Evolutionary conservation across 2,797 vertebrate genomes (phyloP).

Genomic region (Aulostomus chinensis): DNA sequence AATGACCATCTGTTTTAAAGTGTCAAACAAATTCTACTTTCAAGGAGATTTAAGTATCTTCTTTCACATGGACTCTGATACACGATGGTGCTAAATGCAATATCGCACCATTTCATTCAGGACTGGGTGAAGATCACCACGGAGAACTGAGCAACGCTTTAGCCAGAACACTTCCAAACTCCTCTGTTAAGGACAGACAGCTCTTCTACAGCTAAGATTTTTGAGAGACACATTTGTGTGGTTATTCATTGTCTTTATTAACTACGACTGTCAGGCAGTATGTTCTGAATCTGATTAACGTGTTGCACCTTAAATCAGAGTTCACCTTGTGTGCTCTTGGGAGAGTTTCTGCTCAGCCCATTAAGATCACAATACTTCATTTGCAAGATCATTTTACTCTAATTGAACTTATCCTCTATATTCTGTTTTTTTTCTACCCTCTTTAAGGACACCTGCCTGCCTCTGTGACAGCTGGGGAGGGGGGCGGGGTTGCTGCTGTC

Average conservation of each 20-base stretch:
- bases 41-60: too few species aligned
- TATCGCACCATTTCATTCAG: too few species aligned
- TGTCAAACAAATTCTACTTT: too few species aligned
- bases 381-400: constrained; percentile 63
- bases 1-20: too few species aligned
- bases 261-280: constrained; percentile 26
- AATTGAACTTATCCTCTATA: constrained; percentile 71
- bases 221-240: constrained; percentile 3
- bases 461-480: constrained; percentile 57
- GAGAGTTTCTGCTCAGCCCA: constrained; percentile 66
- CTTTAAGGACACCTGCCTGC: constrained; percentile 70
- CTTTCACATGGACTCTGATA: too few species aligned
- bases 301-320: constrained; percentile 45
- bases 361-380: constrained; percentile 73
- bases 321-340: constrained; percentile 60
- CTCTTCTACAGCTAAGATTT: constrained; percentile 9
- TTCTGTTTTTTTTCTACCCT: constrained; percentile 54
- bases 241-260: constrained; percentile 42
- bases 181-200: too few species aligned
- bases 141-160: too few species aligned
- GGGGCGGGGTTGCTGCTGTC: constrained; percentile 55
- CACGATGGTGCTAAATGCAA: too few species aligned
- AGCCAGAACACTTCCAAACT: too few species aligned
- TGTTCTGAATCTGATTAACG: constrained; percentile 60
- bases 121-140: too few species aligned